Conservation (phyloP, 2,888 invertebrate genomes). For the Caenorhabditis auriculariae region DNA sequence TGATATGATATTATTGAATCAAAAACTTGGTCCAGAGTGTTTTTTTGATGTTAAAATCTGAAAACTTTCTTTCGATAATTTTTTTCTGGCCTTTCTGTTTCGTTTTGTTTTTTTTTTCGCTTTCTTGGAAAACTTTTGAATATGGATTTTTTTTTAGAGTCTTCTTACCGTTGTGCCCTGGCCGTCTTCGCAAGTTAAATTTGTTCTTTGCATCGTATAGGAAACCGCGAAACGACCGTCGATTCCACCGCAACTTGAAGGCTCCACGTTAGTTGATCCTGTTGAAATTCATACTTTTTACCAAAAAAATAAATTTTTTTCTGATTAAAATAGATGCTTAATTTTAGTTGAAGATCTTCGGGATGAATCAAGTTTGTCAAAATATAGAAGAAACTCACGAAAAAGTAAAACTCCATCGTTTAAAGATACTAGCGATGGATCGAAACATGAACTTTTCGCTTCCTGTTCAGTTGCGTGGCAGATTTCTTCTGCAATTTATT, state of each 20-base stretch:
- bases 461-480: slow-evolving; percentile 41
- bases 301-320: background rate
- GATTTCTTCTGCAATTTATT: slow-evolving; percentile 40
- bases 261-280: slow-evolving; percentile 29
- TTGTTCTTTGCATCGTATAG: slow-evolving; percentile 34
- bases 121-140: no score
- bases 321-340: background rate
- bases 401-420: slow-evolving; percentile 45
- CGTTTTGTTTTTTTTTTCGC: no score
- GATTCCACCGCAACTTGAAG: slow-evolving; percentile 38
- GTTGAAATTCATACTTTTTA: background rate
- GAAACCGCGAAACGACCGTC: slow-evolving; percentile 44
- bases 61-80: background rate
- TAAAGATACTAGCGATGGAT: slow-evolving; percentile 28
- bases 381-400: slow-evolving; percentile 15
- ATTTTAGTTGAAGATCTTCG: background rate
- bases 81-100: no score
- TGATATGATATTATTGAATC: no score
- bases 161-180: slow-evolving; percentile 31
- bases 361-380: background rate
- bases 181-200: slow-evolving; percentile 33
- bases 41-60: background rate
- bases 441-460: slow-evolving; percentile 48
- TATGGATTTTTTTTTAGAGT: background rate
- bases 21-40: no score